Percentiles rank a stretch among this genome's conserved stretches.
Conservation (phyloP, 2,113 vertebrate genomes). For the Crotalus helleri region DNA sequence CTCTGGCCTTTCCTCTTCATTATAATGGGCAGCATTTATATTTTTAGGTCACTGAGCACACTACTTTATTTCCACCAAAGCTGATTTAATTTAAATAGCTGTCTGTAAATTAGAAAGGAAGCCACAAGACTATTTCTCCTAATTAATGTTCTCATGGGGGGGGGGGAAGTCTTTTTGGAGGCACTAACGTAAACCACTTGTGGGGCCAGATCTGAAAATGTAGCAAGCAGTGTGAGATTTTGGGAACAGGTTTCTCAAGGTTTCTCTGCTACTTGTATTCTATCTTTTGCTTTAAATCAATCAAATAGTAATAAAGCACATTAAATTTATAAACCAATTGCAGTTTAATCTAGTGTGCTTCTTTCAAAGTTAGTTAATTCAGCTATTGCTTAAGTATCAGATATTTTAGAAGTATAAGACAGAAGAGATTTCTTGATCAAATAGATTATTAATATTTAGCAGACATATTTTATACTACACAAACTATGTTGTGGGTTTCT, state of each 20-base stretch:
- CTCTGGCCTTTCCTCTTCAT: not conserved
- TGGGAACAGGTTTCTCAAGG: not conserved
- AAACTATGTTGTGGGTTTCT: not conserved
- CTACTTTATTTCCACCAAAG: not conserved
- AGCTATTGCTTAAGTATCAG: accelerated
- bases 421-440: not conserved
- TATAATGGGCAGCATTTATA: not conserved
- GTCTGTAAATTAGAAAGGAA: constrained; percentile 26
- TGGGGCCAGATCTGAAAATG: not conserved
- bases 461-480: not conserved
- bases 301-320: not conserved
- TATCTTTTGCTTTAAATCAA: not conserved
- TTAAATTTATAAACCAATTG: accelerated
- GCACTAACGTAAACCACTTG: constrained; percentile 51
- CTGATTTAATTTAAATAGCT: constrained; percentile 37
- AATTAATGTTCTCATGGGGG: constrained; percentile 53
- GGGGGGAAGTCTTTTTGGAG: not conserved
- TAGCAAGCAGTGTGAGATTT: constrained; percentile 20
- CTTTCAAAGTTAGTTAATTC: constrained; percentile 1
- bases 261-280: constrained; percentile 24
- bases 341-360: accelerated
- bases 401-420: not conserved
- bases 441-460: not conserved
- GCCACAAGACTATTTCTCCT: constrained; percentile 33
- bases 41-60: not conserved